These are phyloP conservation scores for Tretioscincus oriximinensis DNA, from an alignment of 2,113 vertebrate genomes.

Conservation along the genomic window DNA sequence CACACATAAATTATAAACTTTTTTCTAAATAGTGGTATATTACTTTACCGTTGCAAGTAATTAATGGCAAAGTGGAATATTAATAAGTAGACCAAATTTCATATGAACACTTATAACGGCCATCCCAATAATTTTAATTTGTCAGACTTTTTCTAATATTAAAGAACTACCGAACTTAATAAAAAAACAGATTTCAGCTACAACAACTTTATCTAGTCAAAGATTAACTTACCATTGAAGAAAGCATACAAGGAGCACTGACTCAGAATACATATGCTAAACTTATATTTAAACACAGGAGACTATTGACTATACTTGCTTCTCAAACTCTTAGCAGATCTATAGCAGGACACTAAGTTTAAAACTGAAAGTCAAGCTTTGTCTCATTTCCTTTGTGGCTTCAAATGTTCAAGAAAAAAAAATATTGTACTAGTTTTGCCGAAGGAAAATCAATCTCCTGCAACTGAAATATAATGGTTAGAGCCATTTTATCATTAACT, in stretches of 20 bases:
- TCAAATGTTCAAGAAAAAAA: conserved; percentile 29
- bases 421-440: background rate
- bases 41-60: background rate
- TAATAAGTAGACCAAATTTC: background rate
- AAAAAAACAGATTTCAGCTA: background rate
- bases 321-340: background rate
- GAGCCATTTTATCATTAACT: background rate
- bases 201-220: background rate
- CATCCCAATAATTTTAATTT: background rate
- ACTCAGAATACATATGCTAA: conserved; percentile 13
- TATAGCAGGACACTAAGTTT: background rate
- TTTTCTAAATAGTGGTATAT: background rate
- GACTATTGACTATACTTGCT: conserved; percentile 1
- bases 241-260: background rate
- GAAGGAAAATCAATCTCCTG: background rate
- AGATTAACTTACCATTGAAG: conserved; percentile 47
- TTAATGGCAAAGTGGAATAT: background rate
- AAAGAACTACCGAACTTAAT: conserved; percentile 4
- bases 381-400: conserved; percentile 57
- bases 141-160: background rate
- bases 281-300: conserved; percentile 22
- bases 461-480: background rate
- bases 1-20: background rate
- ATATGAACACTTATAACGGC: background rate
- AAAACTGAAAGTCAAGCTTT: background rate